These are phyloP conservation scores for Myrmecobius fasciatus DNA, from an alignment of 2,113 vertebrate genomes.

Conservation along the genomic window DNA sequence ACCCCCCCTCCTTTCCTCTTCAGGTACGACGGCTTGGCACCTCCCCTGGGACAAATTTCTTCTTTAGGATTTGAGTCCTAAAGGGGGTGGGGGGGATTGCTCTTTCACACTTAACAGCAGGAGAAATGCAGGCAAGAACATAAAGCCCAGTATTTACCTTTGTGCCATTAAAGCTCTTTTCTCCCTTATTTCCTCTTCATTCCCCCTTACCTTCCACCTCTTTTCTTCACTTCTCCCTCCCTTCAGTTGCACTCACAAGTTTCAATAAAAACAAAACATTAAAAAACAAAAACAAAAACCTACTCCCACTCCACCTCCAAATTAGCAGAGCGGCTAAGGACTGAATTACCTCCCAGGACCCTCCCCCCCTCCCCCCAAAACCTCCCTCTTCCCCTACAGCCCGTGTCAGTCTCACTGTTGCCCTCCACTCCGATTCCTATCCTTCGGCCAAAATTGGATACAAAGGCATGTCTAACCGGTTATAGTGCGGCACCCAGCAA, in stretches of 20 bases:
- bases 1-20: background rate
- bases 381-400: background rate
- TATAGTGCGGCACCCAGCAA: slow-evolving; percentile 47
- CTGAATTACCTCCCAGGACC: slow-evolving; percentile 57
- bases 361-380: slow-evolving; percentile 55
- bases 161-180: slow-evolving; percentile 15
- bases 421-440: slow-evolving; percentile 52
- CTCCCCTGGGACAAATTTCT: slow-evolving; percentile 52
- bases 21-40: slow-evolving; percentile 2
- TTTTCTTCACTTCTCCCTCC: slow-evolving; percentile 8
- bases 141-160: slow-evolving; percentile 42
- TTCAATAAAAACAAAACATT: slow-evolving; percentile 11
- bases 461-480: slow-evolving; percentile 69
- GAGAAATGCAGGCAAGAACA: slow-evolving; percentile 12
- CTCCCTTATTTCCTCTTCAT: slow-evolving; percentile 10
- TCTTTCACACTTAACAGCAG: slow-evolving; percentile 50
- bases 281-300: slow-evolving; percentile 37
- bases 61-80: slow-evolving; percentile 33
- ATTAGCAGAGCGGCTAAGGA: slow-evolving; percentile 20
- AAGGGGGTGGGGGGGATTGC: slow-evolving; percentile 40
- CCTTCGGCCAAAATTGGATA: slow-evolving; percentile 71
- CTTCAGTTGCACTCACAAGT: slow-evolving; percentile 42
- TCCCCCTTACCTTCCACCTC: slow-evolving; percentile 54
- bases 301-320: slow-evolving; percentile 58
- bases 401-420: background rate